Percentiles rank a stretch among this genome's conserved stretches.
Evolutionary conservation across 1,140 invertebrate species (phyloP).

Genomic region (Eulimnadia texana): DNA sequence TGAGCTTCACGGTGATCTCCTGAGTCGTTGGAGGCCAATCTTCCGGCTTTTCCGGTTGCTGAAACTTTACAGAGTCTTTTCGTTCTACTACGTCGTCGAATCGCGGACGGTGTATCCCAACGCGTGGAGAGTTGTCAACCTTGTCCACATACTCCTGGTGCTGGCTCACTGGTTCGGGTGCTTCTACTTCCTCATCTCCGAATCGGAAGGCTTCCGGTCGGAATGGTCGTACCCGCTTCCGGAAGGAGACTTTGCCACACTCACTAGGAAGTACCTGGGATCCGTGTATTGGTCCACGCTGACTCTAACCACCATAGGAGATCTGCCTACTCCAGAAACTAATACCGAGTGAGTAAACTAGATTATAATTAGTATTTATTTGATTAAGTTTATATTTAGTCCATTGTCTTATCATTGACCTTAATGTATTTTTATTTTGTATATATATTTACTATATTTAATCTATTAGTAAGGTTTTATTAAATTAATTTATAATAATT

Average conservation of each 20-base stretch:
- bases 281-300: slow-evolving; percentile 93
- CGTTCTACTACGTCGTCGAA: slow-evolving; percentile 92
- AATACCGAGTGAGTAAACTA: slow-evolving; percentile 94
- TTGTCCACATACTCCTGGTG: slow-evolving; percentile 86
- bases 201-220: slow-evolving; percentile 76
- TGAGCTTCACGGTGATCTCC: background rate
- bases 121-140: slow-evolving; percentile 85
- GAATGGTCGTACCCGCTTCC: slow-evolving; percentile 86
- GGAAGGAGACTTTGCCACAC: slow-evolving; percentile 63
- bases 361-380: too few relatives aligned
- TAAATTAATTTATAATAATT: too few relatives aligned
- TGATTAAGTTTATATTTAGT: too few relatives aligned
- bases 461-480: background rate
- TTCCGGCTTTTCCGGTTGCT: slow-evolving; percentile 35
- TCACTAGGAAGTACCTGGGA: slow-evolving; percentile 81
- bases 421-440: too few relatives aligned
- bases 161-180: slow-evolving; percentile 95
- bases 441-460: background rate
- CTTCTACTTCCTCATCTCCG: slow-evolving; percentile 88
- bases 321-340: slow-evolving; percentile 83
- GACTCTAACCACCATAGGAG: slow-evolving; percentile 90
- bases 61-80: slow-evolving; percentile 74
- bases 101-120: slow-evolving; percentile 89
- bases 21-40: slow-evolving; percentile 18
- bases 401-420: too few relatives aligned